Conservation (phyloP, 2,888 invertebrate species). For the Sepiola atlantica region DNA sequence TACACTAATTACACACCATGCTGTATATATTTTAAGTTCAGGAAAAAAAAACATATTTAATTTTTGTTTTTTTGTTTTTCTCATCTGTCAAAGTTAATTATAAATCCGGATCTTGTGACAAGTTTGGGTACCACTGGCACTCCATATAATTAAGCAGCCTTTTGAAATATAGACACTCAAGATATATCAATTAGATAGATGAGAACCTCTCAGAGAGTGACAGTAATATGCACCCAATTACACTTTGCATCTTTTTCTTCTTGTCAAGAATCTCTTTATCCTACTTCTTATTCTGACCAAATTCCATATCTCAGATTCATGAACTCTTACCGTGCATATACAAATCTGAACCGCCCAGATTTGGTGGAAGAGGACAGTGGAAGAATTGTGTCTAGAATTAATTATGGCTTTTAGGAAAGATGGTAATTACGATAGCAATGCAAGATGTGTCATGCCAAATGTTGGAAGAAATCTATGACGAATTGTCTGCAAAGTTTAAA, state of each 20-base stretch:
- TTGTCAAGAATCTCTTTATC: neutral
- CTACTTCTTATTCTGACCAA: neutral
- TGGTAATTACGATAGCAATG: neutral
- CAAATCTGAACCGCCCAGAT: neutral
- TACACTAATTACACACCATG: too few relatives aligned
- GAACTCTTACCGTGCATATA: neutral
- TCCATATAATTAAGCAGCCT: neutral
- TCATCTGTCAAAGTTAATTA: neutral
- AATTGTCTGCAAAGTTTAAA: too few relatives aligned
- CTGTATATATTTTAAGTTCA: too few relatives aligned
- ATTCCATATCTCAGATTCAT: constrained; percentile 11
- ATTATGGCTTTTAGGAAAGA: neutral
- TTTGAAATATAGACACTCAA: neutral
- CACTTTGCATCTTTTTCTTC: neutral
- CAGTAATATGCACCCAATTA: neutral
- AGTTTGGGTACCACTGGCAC: neutral
- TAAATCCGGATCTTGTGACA: neutral
- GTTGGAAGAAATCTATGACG: neutral
- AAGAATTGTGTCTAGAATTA: neutral
- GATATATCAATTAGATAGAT: neutral
- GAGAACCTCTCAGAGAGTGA: neutral
- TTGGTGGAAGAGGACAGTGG: neutral
- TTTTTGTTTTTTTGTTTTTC: too few relatives aligned
- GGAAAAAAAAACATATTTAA: too few relatives aligned
- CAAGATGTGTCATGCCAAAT: neutral